Evolutionary conservation across 2,888 invertebrate genomes (phyloP).

Genomic region (Agrochola lota): DNA sequence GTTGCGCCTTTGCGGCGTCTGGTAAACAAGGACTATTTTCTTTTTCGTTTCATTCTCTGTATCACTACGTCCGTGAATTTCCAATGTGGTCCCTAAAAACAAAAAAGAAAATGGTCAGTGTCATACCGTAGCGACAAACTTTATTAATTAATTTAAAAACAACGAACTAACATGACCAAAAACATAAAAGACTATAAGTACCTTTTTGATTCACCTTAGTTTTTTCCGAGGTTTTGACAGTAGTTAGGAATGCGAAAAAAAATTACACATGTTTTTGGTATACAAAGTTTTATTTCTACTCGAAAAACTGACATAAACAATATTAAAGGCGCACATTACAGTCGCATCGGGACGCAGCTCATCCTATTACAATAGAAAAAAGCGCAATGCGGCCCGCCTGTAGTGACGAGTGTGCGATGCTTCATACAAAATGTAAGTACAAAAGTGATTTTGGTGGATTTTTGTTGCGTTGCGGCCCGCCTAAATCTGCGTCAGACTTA

Average conservation of each 20-base stretch:
- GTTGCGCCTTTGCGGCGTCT: conserved; percentile 86
- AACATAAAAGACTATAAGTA: conserved; percentile 27
- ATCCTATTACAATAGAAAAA: conserved; percentile 9
- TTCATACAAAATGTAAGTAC: conserved; percentile 2
- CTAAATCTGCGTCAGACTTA: conserved; percentile 17
- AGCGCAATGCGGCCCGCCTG: background rate
- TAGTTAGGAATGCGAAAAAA: background rate
- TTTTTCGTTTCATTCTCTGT: conserved; percentile 82
- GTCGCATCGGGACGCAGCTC: background rate
- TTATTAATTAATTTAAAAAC: conserved; percentile 37
- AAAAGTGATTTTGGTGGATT: background rate
- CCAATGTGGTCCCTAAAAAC: conserved; percentile 88
- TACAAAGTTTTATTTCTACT: conserved; percentile 36
- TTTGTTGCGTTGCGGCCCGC: background rate
- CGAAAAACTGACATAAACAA: background rate
- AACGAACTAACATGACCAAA: conserved; percentile 59
- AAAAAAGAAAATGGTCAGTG: conserved; percentile 88
- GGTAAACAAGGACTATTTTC: conserved; percentile 87
- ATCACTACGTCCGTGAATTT: conserved; percentile 84
- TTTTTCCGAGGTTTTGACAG: background rate
- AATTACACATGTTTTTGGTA: background rate
- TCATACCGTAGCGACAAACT: conserved; percentile 71
- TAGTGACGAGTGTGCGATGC: background rate
- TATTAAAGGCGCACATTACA: background rate
- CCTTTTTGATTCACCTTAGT: conserved; percentile 1